Evolutionary conservation across 2,888 invertebrate species (phyloP).

Genomic region (Hoplodrina blanda): DNA sequence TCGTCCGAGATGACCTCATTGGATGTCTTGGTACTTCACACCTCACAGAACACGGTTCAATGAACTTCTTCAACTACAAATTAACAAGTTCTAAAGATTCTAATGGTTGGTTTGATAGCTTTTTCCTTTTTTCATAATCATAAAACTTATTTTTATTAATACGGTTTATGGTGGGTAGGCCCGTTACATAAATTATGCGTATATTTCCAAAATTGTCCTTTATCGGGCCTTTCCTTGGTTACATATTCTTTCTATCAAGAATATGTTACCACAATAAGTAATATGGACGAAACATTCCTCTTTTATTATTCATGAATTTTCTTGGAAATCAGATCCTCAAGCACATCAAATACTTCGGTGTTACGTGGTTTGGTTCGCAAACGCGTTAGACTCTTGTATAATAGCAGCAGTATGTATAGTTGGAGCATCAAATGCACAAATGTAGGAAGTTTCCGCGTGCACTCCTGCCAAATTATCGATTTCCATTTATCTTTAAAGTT

Average conservation of each 20-base stretch:
- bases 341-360: conserved; percentile 41
- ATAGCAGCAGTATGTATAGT: conserved; percentile 19
- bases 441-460: conserved; percentile 61
- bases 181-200: neutral
- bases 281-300: conserved; percentile 20
- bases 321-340: conserved; percentile 26
- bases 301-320: conserved; percentile 24
- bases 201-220: neutral
- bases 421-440: conserved; percentile 47
- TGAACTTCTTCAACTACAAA: conserved; percentile 37
- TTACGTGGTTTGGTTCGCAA: conserved; percentile 51
- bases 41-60: conserved; percentile 26
- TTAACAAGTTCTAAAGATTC: conserved; percentile 21
- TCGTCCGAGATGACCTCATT: conserved; percentile 38
- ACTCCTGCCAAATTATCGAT: conserved; percentile 48
- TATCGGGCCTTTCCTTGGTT: neutral
- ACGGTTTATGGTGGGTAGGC: neutral
- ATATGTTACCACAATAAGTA: neutral
- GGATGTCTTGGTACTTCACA: conserved; percentile 21
- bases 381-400: conserved; percentile 21
- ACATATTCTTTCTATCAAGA: neutral
- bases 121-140: neutral
- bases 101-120: conserved; percentile 3
- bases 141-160: neutral
- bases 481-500: conserved; percentile 44